A percentile compares a stretch with the other conserved stretches of the same genome.
Conservation (phyloP, 2,113 vertebrate species). For the Poeciliopsis prolifica region DNA sequence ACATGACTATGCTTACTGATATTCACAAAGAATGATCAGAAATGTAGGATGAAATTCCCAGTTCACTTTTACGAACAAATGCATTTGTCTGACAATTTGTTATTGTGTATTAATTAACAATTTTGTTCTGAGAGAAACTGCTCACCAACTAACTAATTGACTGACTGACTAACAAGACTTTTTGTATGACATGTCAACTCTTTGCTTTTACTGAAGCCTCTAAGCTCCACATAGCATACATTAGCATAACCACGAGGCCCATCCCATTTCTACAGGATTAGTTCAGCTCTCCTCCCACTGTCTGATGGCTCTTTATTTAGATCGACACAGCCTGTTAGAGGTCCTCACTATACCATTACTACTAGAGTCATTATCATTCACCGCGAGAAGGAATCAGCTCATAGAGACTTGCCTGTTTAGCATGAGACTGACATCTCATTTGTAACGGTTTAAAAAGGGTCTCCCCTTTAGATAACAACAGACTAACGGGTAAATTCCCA, state of each 20-base stretch:
- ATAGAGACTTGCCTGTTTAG: constrained; percentile 61
- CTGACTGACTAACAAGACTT: not conserved
- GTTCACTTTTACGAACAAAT: too few relatives aligned
- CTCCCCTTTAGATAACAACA: constrained; percentile 62
- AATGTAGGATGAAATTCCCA: too few relatives aligned
- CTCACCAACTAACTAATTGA: not conserved
- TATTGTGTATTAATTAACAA: not conserved
- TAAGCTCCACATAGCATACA: constrained; percentile 45
- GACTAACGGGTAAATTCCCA: constrained; percentile 61
- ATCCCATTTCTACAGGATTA: constrained; percentile 74
- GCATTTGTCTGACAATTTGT: too few relatives aligned
- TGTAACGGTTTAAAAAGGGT: constrained; percentile 61
- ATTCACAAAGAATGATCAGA: too few relatives aligned
- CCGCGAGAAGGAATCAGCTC: constrained; percentile 61
- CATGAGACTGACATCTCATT: constrained; percentile 74
- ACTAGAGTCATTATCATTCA: constrained; percentile 77
- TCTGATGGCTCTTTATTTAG: constrained; percentile 77
- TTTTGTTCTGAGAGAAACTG: not conserved
- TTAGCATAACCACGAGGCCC: constrained; percentile 77
- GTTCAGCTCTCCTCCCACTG: constrained; percentile 79
- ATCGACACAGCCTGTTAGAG: constrained; percentile 69
- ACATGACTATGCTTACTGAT: too few relatives aligned
- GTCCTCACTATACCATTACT: constrained; percentile 61
- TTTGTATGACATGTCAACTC: constrained; percentile 16
- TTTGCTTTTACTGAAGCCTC: constrained; percentile 48